Evolutionary conservation across 1,140 invertebrate genomes (phyloP), one percentile per base, ranked within the genome.

Genomic region (Monochamus saltuarius): DNA sequence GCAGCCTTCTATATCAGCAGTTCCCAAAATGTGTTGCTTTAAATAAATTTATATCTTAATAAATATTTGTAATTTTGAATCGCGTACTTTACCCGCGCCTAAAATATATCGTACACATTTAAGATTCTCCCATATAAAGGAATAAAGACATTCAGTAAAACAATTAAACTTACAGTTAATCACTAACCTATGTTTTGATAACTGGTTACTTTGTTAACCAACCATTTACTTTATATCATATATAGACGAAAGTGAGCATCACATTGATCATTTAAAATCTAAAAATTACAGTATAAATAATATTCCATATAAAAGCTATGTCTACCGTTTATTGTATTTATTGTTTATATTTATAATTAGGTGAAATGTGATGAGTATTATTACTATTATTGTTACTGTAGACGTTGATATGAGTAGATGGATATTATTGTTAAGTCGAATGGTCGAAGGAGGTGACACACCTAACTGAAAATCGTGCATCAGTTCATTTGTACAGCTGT

Each of bases 231-330:
- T 53, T 16, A 56, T 29, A 29, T 29, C 22, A 29, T 29, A 29
- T 29, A 29, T 43, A 56, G 53, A 55, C 56, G 49, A 47, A 36
- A 40, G 56, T 58, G 56, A 58, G 56, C 56, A 58, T 58, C 56
- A 58, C 56, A 50, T 58, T 58, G 34, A 58, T 58, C 36, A 40
- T 43, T 16, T 13, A 22, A 17, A 54, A 43, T 45, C 43, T 49
- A 49, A 58, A 34, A 38, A 17, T 37, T 58, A 58, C 47, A 58
- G 34, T 49, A 58, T 34, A 58, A 58, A 58, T 50, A 34, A 51
- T 39, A 50, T 49, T 58, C 36, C 56, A 58, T 58, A 58, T 58
- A 58, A 58, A 58, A 58, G 56, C 56, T 58, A 58, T 50, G 29
- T 45, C 45, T 58, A 49, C 36, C 10, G 34, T 39, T 58, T 58